phyloP scores from a whole-genome alignment of 1,140 invertebrate species.

The Pemphigus obesinymphae region DNA sequence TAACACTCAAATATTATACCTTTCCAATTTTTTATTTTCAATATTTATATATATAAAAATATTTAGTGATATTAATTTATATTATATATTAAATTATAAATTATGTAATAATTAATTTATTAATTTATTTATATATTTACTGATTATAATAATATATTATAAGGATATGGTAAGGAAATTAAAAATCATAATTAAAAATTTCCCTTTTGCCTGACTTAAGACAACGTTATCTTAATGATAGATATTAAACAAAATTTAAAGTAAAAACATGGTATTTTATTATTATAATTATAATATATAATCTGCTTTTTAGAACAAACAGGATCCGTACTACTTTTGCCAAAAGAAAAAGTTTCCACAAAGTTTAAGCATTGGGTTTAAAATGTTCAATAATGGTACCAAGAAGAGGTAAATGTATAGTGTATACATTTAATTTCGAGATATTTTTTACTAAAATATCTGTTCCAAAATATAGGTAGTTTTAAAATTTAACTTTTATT shows the following conservation, averaged over 20 bases:
- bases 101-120: too few species aligned
- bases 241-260: slow-evolving; percentile 6
- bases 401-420: too few species aligned
- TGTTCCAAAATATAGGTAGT: too few species aligned
- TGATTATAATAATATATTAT: too few species aligned
- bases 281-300: slow-evolving; percentile 14
- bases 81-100: too few species aligned
- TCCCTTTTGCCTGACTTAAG: neutral
- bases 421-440: neutral
- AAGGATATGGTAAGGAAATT: too few species aligned
- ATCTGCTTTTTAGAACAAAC: neutral
- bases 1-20: too few species aligned
- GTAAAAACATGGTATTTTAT: neutral
- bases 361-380: neutral
- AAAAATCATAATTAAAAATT: neutral
- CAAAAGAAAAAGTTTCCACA: neutral
- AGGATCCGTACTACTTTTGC: neutral
- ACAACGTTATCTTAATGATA: slow-evolving; percentile 8
- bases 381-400: neutral
- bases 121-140: too few species aligned
- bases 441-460: neutral
- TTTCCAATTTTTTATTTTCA: too few species aligned
- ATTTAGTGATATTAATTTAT: too few species aligned
- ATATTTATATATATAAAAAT: too few species aligned
- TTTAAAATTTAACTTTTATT: too few species aligned